phyloP scores from a whole-genome alignment of 2,113 vertebrate genomes.

The Helogale parvula region DNA sequence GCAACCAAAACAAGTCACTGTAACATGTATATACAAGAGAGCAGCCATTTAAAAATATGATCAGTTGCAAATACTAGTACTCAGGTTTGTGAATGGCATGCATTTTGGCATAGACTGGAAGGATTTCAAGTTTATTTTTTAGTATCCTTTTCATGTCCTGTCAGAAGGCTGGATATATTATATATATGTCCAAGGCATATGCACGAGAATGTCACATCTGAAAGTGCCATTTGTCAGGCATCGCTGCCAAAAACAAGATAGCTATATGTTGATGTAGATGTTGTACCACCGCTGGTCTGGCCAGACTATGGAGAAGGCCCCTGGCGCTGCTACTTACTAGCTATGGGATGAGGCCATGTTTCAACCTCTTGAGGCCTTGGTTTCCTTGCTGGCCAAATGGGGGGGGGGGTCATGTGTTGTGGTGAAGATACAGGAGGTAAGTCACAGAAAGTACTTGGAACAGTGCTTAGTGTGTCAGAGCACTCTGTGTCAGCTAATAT shows the following conservation, averaged over 20 bases:
- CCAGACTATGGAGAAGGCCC: not conserved
- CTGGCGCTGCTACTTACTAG: not conserved
- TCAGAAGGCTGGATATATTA: not conserved
- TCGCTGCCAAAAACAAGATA: not conserved
- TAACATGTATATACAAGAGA: not conserved
- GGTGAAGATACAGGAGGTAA: not conserved
- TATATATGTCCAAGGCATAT: not conserved
- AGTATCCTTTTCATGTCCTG: not conserved
- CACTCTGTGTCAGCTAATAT: not conserved
- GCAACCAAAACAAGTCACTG: not conserved
- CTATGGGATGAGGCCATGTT: not conserved
- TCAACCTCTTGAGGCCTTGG: not conserved
- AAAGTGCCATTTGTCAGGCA: not conserved
- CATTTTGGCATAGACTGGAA: constrained; percentile 26
- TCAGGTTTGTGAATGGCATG: not conserved
- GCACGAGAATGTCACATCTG: not conserved
- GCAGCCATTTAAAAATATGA: not conserved
- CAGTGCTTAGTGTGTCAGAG: not conserved
- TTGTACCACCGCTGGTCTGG: not conserved
- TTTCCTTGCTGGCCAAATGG: not conserved
- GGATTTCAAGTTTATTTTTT: not conserved
- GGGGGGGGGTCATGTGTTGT: not conserved
- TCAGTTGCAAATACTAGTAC: not conserved
- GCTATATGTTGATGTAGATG: not conserved
- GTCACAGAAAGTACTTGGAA: not conserved